Evolutionary conservation across 2,113 vertebrate genomes (phyloP), one percentile per base, ranked within the genome.

Genomic region (Vanacampus margaritifer): DNA sequence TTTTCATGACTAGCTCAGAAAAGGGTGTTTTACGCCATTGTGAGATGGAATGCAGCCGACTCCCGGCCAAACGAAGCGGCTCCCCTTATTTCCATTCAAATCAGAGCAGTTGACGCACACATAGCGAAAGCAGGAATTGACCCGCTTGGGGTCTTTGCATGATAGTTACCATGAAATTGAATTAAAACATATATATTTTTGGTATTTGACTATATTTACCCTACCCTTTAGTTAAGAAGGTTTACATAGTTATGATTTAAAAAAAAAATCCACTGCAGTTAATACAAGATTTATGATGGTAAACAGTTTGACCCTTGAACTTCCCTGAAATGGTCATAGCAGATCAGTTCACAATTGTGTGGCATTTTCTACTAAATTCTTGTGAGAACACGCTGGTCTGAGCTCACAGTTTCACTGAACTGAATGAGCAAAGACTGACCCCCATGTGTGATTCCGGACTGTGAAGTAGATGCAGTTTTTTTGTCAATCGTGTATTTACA

Each of bases 381-480:
- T 17, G 60, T 62, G 60, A 62, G 60, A 62, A 62, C 1, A 45
- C 6, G 14, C 26, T 43, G 13, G 60, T 62, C 23, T 26, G 60
- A 62, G 37, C 60, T 62, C 60, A 62, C 21, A 60, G 43, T 76
- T 60, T 36, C 36, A 72, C 72, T 69, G 36, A 65, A 56, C 36
- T 73, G 45, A 74, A 72, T 70, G 62, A 75, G 45, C 32, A 67
- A 74, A 69, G 63, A 56, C 43, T 75, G 59, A 53, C 37, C 36
- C 36, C 24, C 37, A 66, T 74, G 69, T 74, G 72, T 67, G 67
- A 45, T 71, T 51, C 60, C 51, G 64, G 67, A 81, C 67, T 64
- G 61, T 79, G 67, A 76, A 76, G 62, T 65, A 67, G 76, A 46
- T 64, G 19, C 14, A 64, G 62, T 72, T 32, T 79, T 64, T 48